These are phyloP conservation scores for Helicoverpa assulta DNA, from an alignment of 2,888 invertebrate genomes.

Conservation along the genomic window DNA sequence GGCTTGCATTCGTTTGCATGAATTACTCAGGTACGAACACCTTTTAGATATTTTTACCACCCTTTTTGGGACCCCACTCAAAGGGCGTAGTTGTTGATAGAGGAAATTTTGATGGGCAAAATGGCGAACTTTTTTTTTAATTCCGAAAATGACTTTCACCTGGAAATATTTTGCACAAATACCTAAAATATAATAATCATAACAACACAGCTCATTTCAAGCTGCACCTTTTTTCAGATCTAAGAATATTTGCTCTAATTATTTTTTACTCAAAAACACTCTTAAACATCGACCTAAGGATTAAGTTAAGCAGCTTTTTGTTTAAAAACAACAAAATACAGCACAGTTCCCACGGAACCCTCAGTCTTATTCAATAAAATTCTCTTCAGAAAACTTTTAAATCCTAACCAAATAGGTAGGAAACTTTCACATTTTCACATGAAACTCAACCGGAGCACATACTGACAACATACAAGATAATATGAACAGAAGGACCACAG, in stretches of 20 bases:
- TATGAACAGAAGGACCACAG: constrained; percentile 15
- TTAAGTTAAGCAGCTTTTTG: constrained; percentile 1
- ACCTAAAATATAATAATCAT: too few relatives aligned
- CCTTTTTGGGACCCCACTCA: constrained; percentile 56
- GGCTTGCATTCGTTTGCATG: constrained; percentile 90
- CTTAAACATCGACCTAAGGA: background rate
- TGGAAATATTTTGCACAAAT: too few relatives aligned
- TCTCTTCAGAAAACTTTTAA: constrained; percentile 57
- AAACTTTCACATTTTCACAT: constrained; percentile 61
- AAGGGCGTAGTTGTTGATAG: constrained; percentile 59
- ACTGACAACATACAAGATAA: constrained; percentile 18
- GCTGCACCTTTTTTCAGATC: background rate
- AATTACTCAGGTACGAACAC: constrained; percentile 85
- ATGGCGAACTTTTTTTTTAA: constrained; percentile 16
- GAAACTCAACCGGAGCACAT: constrained; percentile 44
- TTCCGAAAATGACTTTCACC: background rate
- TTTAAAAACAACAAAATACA: constrained; percentile 39
- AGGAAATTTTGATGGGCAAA: constrained; percentile 50
- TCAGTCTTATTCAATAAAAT: constrained; percentile 58
- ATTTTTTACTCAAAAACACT: background rate
- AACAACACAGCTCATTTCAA: too few relatives aligned
- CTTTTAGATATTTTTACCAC: constrained; percentile 64
- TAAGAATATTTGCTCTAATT: background rate
- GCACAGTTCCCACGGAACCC: constrained; percentile 43
- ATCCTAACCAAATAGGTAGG: constrained; percentile 59